Evolutionary conservation across 2,113 vertebrate genomes (phyloP).

Genomic region (Crotalus viridis): DNA sequence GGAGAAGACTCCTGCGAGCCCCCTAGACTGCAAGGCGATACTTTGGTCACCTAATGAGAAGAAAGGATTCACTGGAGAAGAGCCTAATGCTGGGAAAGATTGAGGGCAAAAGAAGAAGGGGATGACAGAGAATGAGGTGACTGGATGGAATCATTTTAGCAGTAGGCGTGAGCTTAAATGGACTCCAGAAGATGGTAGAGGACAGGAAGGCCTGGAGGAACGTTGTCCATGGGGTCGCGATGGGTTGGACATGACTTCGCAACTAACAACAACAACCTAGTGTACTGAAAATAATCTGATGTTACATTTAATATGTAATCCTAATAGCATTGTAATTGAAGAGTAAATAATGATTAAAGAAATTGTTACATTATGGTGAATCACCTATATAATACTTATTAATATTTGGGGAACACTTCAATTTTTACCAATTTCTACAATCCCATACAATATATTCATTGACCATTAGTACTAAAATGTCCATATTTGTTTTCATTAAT

Average conservation of each 20-base stretch:
- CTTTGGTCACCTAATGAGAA: too few species aligned
- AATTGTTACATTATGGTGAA: neutral
- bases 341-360: neutral
- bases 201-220: too few species aligned
- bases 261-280: neutral
- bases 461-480: neutral
- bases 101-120: too few species aligned
- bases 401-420: neutral
- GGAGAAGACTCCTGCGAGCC: too few species aligned
- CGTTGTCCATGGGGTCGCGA: too few species aligned
- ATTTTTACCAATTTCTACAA: neutral
- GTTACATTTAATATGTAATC: neutral
- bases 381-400: neutral
- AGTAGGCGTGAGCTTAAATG: too few species aligned
- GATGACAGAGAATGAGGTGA: too few species aligned
- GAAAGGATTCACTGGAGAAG: too few species aligned
- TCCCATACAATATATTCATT: neutral
- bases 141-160: neutral
- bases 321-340: neutral
- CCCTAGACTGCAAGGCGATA: too few species aligned
- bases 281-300: neutral
- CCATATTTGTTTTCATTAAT: neutral
- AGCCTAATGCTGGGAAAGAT: too few species aligned
- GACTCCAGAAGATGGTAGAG: too few species aligned
- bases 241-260: too few species aligned